Percentiles rank a stretch among this genome's conserved stretches.
Conservation (phyloP, 2,797 vertebrate genomes). For the Agapornis canus region DNA sequence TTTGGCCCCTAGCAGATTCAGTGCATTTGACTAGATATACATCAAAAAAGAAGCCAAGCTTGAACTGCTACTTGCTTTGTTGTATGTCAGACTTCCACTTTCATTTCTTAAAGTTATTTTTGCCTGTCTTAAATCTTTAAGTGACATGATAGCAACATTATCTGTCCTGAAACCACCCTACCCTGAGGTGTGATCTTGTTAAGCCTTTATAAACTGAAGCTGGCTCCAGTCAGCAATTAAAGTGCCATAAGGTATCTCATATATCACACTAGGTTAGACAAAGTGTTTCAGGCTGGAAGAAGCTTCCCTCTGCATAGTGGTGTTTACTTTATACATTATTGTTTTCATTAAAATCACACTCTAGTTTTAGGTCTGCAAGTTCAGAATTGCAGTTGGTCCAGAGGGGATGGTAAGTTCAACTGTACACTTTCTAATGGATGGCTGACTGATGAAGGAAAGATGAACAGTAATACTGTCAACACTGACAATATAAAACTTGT, state of each 20-base stretch:
- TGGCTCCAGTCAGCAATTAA: not conserved
- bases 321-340: not conserved
- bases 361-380: not conserved
- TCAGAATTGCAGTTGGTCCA: not conserved
- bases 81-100: not conserved
- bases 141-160: not conserved
- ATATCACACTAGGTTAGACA: not conserved
- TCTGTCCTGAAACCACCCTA: not conserved
- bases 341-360: not conserved
- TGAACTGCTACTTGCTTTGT: not conserved
- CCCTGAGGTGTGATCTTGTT: not conserved
- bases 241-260: not conserved
- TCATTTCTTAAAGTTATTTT: not conserved
- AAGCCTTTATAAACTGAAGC: not conserved
- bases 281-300: not conserved
- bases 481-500: accelerated
- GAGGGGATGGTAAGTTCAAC: not conserved
- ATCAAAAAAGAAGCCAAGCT: not conserved
- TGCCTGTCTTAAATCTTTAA: not conserved
- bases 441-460: not conserved
- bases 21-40: not conserved
- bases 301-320: not conserved
- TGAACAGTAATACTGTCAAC: not conserved
- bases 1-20: not conserved
- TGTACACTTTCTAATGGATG: not conserved